Base-by-base conservation (phyloP, 2,797 vertebrate genomes). In the Antrozous pallidus region DNA sequence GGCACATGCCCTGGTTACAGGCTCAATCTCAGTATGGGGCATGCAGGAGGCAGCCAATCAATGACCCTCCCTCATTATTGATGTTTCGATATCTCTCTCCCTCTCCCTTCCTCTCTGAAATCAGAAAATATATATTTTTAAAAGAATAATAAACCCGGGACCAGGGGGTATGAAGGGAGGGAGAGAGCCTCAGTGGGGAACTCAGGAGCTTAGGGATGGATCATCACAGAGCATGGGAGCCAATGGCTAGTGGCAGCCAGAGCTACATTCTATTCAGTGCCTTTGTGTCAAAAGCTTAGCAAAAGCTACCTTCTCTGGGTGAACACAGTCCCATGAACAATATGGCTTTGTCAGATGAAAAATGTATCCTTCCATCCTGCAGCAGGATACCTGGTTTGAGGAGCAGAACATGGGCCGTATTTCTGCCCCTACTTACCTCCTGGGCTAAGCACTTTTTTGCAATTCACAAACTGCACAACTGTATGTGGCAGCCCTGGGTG, bases 271-370 rank as follows among this genome's bases (percentile, higher is more conserved):
- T 80, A 58, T 24, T 94, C 45, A 45, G 51, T 77, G 31, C 12
- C 47, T 93, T 90, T 88, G 40, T 58, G n/a, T 83, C 77, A 74
- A 88, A 87, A 87, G 10, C 51, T 81, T 69, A 73, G 58, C 58
- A 82, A 71, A 92, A 78, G 47, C 67, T 85, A 65, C 26, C 58
- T 26, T 33, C 16, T 82, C 78, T 89, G 31, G 20, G 28, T 56
- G 78, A 75, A 38, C 3, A 22, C 42, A 74, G 22, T 11, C 10
- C n/a, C 33, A 28, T 4, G 54, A 87, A 47, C 42, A 51, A 3
- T 45, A 54, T 70, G 42, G 42, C 20, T 91, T 58, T 58, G n/a
- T 67, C 16, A 86, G 51, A 84, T 77, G 33, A 95, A 85, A 95
- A 79, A 47, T 28, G 10, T 70, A 89, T 33, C 56, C 26, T 58